Percentiles rank a stretch among this genome's conserved stretches.
Conservation (phyloP, 2,113 vertebrate genomes). For the Dicaeum eximium region DNA sequence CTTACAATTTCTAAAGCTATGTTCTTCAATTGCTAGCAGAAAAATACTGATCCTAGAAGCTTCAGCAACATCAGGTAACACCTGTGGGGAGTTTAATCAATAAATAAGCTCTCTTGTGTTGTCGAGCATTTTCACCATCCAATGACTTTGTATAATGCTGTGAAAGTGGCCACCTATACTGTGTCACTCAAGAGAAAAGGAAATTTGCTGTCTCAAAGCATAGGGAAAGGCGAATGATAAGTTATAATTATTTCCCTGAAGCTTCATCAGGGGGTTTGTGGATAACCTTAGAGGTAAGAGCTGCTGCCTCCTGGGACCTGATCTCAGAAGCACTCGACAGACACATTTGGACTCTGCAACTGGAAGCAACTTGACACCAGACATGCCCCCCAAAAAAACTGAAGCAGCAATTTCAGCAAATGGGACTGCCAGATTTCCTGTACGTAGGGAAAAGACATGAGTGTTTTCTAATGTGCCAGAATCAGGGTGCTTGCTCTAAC, state of each 20-base stretch:
- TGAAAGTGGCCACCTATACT: not conserved
- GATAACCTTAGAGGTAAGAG: not conserved
- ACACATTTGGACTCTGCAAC: not conserved
- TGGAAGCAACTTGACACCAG: not conserved
- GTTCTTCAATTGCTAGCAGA: not conserved
- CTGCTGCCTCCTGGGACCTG: not conserved
- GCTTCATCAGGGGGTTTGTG: not conserved
- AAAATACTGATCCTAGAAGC: not conserved
- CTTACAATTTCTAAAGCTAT: not conserved
- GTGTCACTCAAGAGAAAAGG: not conserved
- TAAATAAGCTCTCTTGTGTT: not conserved
- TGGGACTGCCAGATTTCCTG: not conserved
- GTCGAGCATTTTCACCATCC: not conserved
- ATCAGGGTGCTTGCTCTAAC: not conserved
- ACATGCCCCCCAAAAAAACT: not conserved
- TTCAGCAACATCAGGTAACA: not conserved
- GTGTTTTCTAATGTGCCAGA: not conserved
- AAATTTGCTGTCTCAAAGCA: not conserved
- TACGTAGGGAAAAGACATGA: not conserved
- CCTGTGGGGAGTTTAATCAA: not conserved
- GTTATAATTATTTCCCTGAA: not conserved
- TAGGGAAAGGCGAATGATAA: not conserved
- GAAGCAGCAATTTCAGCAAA: not conserved
- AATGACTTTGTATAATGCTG: not conserved
- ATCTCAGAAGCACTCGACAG: not conserved